phyloP scores from a whole-genome alignment of 2,113 vertebrate genomes.

The Cyphomyrus discorhynchus region DNA sequence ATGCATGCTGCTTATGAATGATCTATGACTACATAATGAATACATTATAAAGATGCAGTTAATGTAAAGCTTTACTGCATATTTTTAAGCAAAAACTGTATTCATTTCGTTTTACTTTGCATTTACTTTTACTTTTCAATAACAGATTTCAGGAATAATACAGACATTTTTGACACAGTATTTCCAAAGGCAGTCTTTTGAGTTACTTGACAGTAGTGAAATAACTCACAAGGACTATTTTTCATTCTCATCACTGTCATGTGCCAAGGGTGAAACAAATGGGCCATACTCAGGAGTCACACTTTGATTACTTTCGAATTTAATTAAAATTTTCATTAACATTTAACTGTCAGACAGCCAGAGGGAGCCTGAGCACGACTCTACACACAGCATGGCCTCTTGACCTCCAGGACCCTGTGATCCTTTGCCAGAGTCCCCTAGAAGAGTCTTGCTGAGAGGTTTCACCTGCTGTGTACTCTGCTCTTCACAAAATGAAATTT shows the following conservation, averaged over 20 bases:
- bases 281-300: neutral
- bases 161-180: neutral
- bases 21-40: neutral
- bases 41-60: neutral
- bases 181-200: neutral
- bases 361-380: neutral
- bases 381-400: neutral
- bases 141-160: neutral
- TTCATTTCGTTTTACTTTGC: neutral
- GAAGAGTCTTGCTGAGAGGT: neutral
- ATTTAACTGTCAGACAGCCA: neutral
- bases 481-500: neutral
- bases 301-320: neutral
- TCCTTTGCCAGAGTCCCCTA: neutral
- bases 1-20: neutral
- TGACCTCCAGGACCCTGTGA: neutral
- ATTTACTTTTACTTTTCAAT: neutral
- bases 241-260: neutral
- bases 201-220: neutral
- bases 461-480: neutral
- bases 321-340: neutral
- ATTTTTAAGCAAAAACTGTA: neutral
- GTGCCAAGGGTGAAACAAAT: neutral
- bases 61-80: neutral
- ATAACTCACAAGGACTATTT: neutral